phyloP scores from a whole-genome alignment of 2,888 invertebrate genomes.

The Tupiocoris notatus region DNA sequence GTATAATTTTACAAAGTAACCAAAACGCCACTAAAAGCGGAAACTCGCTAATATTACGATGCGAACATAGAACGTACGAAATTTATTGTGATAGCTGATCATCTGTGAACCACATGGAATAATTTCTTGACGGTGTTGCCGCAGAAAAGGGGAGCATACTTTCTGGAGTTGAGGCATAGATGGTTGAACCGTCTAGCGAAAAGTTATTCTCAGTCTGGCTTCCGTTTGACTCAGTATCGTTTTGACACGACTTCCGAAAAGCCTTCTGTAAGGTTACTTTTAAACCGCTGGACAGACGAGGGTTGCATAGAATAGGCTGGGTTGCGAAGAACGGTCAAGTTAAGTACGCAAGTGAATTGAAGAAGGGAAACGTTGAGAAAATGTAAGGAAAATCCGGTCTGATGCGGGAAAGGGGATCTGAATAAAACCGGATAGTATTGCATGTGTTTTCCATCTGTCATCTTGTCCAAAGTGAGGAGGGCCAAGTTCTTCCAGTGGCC shows the following conservation, averaged over 20 bases:
- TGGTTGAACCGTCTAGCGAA: no score
- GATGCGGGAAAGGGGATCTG: background rate
- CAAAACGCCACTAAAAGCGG: no score
- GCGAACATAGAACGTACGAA: no score
- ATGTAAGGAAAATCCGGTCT: background rate
- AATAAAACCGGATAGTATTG: background rate
- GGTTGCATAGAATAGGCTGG: background rate
- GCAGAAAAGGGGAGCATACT: no score
- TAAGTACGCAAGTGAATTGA: background rate
- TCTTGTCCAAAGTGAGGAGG: slow-evolving; percentile 5
- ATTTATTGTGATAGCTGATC: no score
- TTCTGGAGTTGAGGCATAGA: no score
- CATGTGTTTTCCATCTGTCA: slow-evolving; percentile 27
- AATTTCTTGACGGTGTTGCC: no score
- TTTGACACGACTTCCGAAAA: background rate
- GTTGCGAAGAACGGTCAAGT: background rate
- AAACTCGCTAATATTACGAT: no score
- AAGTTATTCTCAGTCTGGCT: no score
- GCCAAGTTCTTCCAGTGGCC: slow-evolving; percentile 10
- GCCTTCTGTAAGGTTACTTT: background rate
- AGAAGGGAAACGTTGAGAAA: background rate
- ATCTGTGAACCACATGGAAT: no score
- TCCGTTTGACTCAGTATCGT: slow-evolving; percentile 7
- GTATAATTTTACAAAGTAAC: no score
- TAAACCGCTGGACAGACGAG: background rate